phyloP scores from a whole-genome alignment of 2,888 invertebrate genomes.

The Lamellibrachia columna region DNA sequence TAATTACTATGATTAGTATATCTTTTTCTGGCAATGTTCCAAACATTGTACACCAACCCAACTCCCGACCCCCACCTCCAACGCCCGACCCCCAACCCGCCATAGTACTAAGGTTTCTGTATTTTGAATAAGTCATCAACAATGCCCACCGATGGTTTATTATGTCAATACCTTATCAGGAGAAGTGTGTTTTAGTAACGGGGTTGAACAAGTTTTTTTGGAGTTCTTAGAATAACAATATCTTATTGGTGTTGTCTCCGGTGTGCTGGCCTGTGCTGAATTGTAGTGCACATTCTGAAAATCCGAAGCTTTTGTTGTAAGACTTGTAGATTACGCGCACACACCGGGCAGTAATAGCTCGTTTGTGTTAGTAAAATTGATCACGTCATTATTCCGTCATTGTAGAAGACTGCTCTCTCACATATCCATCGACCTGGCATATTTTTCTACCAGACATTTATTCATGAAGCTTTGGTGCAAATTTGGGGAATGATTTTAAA shows the following conservation, averaged over 20 bases:
- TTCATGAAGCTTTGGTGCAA: background rate
- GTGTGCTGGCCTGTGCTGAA: background rate
- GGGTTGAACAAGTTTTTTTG: background rate
- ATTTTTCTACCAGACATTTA: background rate
- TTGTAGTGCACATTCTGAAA: background rate
- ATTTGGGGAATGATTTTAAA: background rate
- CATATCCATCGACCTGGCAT: background rate
- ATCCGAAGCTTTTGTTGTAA: background rate
- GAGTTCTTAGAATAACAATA: background rate
- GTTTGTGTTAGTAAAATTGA: background rate
- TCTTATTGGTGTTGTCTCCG: background rate
- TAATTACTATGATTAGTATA: background rate
- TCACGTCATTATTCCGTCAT: background rate
- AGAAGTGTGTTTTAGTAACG: background rate
- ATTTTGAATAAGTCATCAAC: background rate
- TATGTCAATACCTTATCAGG: background rate
- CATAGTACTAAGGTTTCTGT: background rate
- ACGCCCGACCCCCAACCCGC: background rate
- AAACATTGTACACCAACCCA: background rate
- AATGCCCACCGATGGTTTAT: background rate
- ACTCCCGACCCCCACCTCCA: background rate
- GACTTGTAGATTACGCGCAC: background rate
- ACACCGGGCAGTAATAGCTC: background rate
- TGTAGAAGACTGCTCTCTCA: background rate
- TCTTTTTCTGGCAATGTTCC: slow-evolving; percentile 9